phyloP scores from a whole-genome alignment of 2,797 vertebrate genomes.

The Huso huso region DNA sequence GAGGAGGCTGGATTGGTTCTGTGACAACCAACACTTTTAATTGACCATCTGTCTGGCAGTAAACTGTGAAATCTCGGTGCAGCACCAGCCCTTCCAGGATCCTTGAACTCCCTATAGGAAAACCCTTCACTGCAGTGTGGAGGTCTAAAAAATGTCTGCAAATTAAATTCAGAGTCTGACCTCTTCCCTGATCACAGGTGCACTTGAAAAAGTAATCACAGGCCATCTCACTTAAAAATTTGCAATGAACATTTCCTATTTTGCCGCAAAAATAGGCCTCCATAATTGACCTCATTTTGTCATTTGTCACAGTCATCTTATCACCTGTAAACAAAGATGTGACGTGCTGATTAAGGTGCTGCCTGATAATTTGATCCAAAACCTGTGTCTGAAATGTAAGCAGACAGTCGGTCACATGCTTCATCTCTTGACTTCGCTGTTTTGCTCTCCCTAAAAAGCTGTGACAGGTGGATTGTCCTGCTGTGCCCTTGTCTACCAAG shows the following conservation, averaged over 20 bases:
- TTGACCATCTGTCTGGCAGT: constrained; percentile 45
- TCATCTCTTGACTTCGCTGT: constrained; percentile 43
- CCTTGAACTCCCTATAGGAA: constrained; percentile 63
- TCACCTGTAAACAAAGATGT: constrained; percentile 32
- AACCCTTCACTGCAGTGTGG: constrained; percentile 62
- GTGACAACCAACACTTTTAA: constrained; percentile 52
- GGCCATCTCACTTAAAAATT: constrained; percentile 48
- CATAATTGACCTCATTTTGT: constrained; percentile 44
- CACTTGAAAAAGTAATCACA: constrained; percentile 54
- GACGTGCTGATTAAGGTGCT: constrained; percentile 49
- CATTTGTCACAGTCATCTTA: constrained; percentile 20
- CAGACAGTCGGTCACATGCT: constrained; percentile 55
- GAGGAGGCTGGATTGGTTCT: constrained; percentile 41
- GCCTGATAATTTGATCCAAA: constrained; percentile 52
- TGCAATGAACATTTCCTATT: constrained; percentile 46
- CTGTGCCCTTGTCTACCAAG: constrained; percentile 34
- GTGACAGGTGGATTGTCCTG: constrained; percentile 28
- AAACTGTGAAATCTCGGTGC: constrained; percentile 66
- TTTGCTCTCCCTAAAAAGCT: constrained; percentile 26
- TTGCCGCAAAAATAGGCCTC: constrained; percentile 65
- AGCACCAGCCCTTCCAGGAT: constrained; percentile 76
- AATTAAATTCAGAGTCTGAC: constrained; percentile 39
- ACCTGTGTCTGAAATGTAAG: constrained; percentile 54
- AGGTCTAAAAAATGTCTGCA: constrained; percentile 53
- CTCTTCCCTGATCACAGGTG: constrained; percentile 18